Evolutionary conservation across 1,140 invertebrate species (phyloP).

Genomic region (Drosophila rufa): DNA sequence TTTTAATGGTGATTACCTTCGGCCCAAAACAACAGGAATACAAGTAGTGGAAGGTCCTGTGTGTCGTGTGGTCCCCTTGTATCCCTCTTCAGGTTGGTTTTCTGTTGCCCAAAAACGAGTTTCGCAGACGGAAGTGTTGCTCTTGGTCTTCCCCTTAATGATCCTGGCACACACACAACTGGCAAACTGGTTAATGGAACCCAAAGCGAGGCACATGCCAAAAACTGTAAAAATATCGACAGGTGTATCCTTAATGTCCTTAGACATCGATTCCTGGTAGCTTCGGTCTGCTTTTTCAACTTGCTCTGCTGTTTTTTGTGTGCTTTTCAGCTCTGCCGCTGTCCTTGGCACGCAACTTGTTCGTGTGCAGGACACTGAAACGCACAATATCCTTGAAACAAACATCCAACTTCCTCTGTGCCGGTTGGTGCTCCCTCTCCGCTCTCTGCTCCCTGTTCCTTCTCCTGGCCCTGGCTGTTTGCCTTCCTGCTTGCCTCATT

Average conservation of each 20-base stretch:
- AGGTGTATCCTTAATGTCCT: conserved; percentile 82
- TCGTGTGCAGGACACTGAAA: conserved; percentile 64
- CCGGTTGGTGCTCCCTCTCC: background rate
- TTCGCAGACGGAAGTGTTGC: conserved; percentile 53
- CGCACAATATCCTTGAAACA: conserved; percentile 72
- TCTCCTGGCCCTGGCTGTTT: conserved; percentile 12
- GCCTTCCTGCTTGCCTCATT: conserved; percentile 46
- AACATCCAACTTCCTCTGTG: conserved; percentile 46
- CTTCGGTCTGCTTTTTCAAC: conserved; percentile 23
- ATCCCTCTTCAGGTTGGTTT: background rate
- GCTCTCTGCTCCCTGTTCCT: background rate
- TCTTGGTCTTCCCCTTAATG: conserved; percentile 38
- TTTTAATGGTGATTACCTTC: conserved; percentile 79
- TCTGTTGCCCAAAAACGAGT: conserved; percentile 35
- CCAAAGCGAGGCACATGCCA: conserved; percentile 62
- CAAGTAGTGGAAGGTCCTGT: conserved; percentile 37
- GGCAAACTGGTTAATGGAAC: conserved; percentile 54
- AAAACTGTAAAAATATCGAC: conserved; percentile 82
- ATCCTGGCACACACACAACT: conserved; percentile 38
- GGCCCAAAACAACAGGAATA: conserved; percentile 44
- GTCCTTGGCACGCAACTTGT: conserved; percentile 77
- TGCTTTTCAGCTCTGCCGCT: conserved; percentile 35
- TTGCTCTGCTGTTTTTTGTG: conserved; percentile 26
- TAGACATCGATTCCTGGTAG: conserved; percentile 65
- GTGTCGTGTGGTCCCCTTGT: conserved; percentile 34